Base-by-base conservation (phyloP, 1,140 invertebrate species). In the Helicoverpa zea region DNA sequence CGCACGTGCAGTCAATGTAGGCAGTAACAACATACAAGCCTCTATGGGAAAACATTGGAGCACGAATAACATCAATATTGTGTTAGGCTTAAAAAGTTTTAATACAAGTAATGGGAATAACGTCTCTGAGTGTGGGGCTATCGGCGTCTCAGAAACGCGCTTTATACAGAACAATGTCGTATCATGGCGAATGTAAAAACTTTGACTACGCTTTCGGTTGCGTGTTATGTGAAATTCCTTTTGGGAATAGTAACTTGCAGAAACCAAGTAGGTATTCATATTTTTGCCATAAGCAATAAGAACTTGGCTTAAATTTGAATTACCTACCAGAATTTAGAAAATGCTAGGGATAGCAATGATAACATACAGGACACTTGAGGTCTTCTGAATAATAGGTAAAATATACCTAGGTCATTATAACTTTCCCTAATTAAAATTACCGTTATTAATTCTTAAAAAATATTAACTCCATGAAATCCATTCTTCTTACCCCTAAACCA, bases 71-170 rank as follows among this genome's bases (percentile, higher is more conserved):
- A 81, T n/a, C 64, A 76, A 76, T 75, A 81, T 81, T 81, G 70
- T 81, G 49, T 64, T 81, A 61, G 81, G 81, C 74, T 82, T 77
- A 59, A 79, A 72, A 82, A 79, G 56, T 79, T 82, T 82, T 79
- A 79, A 79, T 79, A 79, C 18, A 63, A 81, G 43, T n/a, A 14
- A 73, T 73, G 70, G 70, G 35, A 73, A 72, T 77, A 77, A 66
- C 75, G n/a, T 75, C 61, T 61, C 52, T 61, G 56, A 18, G 10
- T 61, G 56, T 61, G 16, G 51, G 43, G 23, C n/a, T 74, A 74
- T 58, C 14, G 49, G 0, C 14, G 58, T 49, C 49, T 72, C 68
- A 11, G 66, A 30, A 58, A 49, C 23, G 68, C 49, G 23, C 23
- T 13, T 47, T 30, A 18, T 52, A 47, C 49, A 14, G 18, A 51